These are phyloP conservation scores for Rhynchotus rufescens DNA, from an alignment of 2,797 vertebrate genomes.

Conservation along the genomic window DNA sequence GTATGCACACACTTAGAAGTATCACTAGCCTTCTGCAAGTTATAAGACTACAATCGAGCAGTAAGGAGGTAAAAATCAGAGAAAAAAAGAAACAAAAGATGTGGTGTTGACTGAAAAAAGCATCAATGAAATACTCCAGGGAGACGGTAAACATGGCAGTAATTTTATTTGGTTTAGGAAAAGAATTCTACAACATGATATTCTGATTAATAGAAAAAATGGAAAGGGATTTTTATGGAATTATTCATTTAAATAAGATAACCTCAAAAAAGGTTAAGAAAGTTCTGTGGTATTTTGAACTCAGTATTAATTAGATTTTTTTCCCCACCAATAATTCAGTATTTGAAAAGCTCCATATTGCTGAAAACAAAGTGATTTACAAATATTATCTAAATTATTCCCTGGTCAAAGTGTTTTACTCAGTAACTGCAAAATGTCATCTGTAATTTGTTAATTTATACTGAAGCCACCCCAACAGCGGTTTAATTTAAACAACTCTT, in stretches of 20 bases:
- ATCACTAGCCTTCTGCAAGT: not conserved
- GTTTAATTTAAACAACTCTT: not conserved
- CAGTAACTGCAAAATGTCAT: not conserved
- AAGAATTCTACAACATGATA: not conserved
- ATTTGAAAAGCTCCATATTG: not conserved
- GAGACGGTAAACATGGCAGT: not conserved
- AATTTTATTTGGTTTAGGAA: not conserved
- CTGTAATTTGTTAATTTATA: not conserved
- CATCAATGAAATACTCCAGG: not conserved
- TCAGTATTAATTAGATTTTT: not conserved
- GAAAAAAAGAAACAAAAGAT: not conserved
- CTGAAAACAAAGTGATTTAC: not conserved
- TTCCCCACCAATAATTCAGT: not conserved
- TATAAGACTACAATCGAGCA: not conserved
- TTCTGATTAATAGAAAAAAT: not conserved
- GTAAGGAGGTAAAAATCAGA: not conserved
- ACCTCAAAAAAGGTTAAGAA: not conserved
- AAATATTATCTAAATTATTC: not conserved
- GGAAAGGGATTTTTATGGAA: not conserved
- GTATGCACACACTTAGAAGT: accelerated
- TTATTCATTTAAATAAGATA: not conserved
- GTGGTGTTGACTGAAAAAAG: not conserved
- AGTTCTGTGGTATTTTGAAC: not conserved
- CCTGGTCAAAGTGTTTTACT: not conserved
- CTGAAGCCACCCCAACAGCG: not conserved